These are phyloP conservation scores for Hydrocynus forskahlii DNA, from an alignment of 2,797 vertebrate species.

Conservation along the genomic window DNA sequence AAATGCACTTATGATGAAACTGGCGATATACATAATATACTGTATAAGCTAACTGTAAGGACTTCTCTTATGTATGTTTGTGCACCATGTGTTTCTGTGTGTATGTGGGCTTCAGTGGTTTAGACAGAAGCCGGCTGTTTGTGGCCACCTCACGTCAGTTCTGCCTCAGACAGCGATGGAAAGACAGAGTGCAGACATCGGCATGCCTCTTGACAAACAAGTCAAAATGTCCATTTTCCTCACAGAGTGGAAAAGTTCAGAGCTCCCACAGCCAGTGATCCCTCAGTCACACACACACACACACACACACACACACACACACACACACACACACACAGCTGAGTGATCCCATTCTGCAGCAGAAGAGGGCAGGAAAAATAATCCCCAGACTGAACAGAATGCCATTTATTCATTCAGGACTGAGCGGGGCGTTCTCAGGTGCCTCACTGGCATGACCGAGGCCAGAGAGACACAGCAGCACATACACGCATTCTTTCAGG, in stretches of 20 bases:
- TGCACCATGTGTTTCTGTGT: background rate
- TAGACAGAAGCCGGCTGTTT: conserved; percentile 45
- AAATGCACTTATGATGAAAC: too few relatives aligned
- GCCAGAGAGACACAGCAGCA: conserved; percentile 39
- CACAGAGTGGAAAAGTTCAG: conserved; percentile 43
- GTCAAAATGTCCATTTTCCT: conserved; percentile 42
- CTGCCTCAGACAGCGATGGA: conserved; percentile 17
- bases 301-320: too few relatives aligned
- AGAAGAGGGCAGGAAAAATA: conserved; percentile 18
- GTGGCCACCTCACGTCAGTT: conserved; percentile 26
- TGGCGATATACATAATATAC: background rate
- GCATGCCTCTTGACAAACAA: conserved; percentile 47
- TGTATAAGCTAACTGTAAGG: too few relatives aligned
- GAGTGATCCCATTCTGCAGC: conserved; percentile 19
- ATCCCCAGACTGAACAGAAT: conserved; percentile 10
- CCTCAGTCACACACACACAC: conserved; percentile 32
- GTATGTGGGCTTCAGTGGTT: background rate
- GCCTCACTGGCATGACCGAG: conserved; percentile 37
- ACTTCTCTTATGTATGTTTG: background rate
- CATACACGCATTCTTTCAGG: background rate
- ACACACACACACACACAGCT: conserved; percentile 1
- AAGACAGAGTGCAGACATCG: conserved; percentile 45
- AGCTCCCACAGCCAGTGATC: conserved; percentile 10
- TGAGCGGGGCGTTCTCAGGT: conserved; percentile 18
- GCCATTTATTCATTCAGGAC: conserved; percentile 55